Evolutionary conservation across 2,113 vertebrate species (phyloP), one percentile per base, ranked within the genome.

Genomic region (Butastur rufipennis): DNA sequence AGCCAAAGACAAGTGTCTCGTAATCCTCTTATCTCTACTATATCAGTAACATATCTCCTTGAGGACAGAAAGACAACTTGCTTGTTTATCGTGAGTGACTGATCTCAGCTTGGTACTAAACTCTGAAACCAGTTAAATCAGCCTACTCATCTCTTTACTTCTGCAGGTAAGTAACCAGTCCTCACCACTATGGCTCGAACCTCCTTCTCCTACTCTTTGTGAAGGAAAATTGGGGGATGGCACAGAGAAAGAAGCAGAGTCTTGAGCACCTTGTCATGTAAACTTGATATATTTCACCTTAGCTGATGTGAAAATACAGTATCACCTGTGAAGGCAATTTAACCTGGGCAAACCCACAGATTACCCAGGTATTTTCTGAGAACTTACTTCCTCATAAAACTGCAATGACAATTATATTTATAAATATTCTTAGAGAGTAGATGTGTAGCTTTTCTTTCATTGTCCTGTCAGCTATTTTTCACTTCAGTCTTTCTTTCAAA

Each of bases 401-500:
- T 1, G 94, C 97, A 20, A 99, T 70, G 45, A 99, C 99, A 11
- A 99, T 96, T 21, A 99, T 86, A 95, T 99, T 99, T 92, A 99
- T 96, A 87, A 99, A 58, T 74, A 98, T 22, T n/a, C 99, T 98
- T 86, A 99, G 75, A 22, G 97, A 59, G 81, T 99, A 99, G 95
- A 99, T 99, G 36, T 97, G 96, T 15, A 98, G 97, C 13, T 97
- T 99, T 90, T 99, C 98, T 77, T 93, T 93, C 10, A 90, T 97
- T 14, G 98, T 99, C 71, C 99, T 99, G 7, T 98, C 97, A 16
- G 98, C 98, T 93, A 98, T 99, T 97, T 99, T 99, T 97, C 97
- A 98, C 88, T 98, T 99, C 94, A 98, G 97, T 91, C 98, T 98
- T 96, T 99, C 99, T 95, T 74, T 38, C 61, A 40, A 70, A 70